Percentiles rank a stretch among this genome's conserved stretches.
Conservation (phyloP, 2,888 invertebrate genomes). For the Poecilobothrus nobilitatus region DNA sequence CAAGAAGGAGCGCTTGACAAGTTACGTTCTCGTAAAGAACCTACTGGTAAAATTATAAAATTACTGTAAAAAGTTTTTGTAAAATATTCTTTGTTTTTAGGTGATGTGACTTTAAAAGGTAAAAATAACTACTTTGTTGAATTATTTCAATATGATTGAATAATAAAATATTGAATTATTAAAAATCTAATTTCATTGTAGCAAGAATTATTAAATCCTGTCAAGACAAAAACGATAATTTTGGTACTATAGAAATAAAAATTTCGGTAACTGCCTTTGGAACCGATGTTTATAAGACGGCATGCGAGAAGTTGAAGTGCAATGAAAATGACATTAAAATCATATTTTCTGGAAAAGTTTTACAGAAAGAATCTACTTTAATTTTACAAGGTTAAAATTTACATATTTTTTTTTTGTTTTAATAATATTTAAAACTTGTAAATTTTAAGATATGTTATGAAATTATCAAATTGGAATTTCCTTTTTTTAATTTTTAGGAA, state of each 20-base stretch:
- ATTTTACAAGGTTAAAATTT: slow-evolving; percentile 12
- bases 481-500: slow-evolving; percentile 19
- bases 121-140: slow-evolving; percentile 15
- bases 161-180: too few relatives aligned
- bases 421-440: not conserved
- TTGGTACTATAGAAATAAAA: not conserved
- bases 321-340: slow-evolving; percentile 5
- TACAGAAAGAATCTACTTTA: slow-evolving; percentile 10
- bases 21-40: slow-evolving; percentile 57
- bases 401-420: not conserved
- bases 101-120: slow-evolving; percentile 49
- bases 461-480: not conserved
- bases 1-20: slow-evolving; percentile 64
- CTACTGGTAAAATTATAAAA: slow-evolving; percentile 42
- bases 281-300: not conserved
- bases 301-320: not conserved
- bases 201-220: not conserved
- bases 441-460: too few relatives aligned
- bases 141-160: too few relatives aligned
- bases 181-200: not conserved
- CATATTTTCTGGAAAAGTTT: slow-evolving; percentile 13
- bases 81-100: slow-evolving; percentile 9
- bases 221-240: not conserved
- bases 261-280: not conserved
- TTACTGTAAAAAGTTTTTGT: slow-evolving; percentile 16